Percentiles rank a stretch among this genome's conserved stretches.
Conservation (phyloP, 2,797 vertebrate genomes). For the Spondyliosoma cantharus region DNA sequence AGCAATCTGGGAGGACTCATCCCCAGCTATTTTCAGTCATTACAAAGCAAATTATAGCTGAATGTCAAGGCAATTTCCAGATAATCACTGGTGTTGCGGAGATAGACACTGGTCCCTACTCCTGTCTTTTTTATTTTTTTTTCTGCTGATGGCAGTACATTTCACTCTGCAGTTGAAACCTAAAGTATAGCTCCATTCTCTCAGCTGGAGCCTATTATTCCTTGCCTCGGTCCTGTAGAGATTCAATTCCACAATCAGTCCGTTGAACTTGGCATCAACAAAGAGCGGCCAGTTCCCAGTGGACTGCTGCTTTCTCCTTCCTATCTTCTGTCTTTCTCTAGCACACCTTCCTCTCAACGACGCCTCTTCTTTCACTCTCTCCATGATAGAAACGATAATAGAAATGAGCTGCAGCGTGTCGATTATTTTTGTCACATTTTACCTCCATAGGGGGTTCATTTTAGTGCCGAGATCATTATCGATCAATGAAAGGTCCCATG, state of each 20-base stretch:
- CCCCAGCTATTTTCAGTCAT: slow-evolving; percentile 74
- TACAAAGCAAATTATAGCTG: slow-evolving; percentile 76
- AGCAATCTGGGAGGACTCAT: slow-evolving; percentile 69
- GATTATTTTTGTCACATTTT: slow-evolving; percentile 62
- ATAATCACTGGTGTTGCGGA: slow-evolving; percentile 73
- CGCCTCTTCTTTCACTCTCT: slow-evolving; percentile 9
- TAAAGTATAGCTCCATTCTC: slow-evolving; percentile 68
- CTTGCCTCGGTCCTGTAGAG: slow-evolving; percentile 55
- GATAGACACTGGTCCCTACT: slow-evolving; percentile 60
- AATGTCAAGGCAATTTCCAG: slow-evolving; percentile 77
- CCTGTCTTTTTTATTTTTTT: slow-evolving; percentile 51
- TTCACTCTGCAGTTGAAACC: slow-evolving; percentile 68
- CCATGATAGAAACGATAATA: slow-evolving; percentile 47
- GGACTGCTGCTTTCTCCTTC: slow-evolving; percentile 50
- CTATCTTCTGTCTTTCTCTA: slow-evolving; percentile 51
- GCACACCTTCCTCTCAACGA: slow-evolving; percentile 23
- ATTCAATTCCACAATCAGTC: slow-evolving; percentile 76
- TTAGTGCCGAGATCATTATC: slow-evolving; percentile 54
- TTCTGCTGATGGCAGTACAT: slow-evolving; percentile 71
- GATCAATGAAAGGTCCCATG: slow-evolving; percentile 26
- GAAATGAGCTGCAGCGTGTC: slow-evolving; percentile 38
- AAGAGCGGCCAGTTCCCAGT: slow-evolving; percentile 56
- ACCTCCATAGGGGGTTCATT: slow-evolving; percentile 51
- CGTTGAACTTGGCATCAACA: slow-evolving; percentile 74
- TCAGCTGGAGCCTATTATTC: slow-evolving; percentile 69